These are phyloP conservation scores for Ciconia nigra DNA, from an alignment of 2,797 vertebrate species.

Conservation along the genomic window DNA sequence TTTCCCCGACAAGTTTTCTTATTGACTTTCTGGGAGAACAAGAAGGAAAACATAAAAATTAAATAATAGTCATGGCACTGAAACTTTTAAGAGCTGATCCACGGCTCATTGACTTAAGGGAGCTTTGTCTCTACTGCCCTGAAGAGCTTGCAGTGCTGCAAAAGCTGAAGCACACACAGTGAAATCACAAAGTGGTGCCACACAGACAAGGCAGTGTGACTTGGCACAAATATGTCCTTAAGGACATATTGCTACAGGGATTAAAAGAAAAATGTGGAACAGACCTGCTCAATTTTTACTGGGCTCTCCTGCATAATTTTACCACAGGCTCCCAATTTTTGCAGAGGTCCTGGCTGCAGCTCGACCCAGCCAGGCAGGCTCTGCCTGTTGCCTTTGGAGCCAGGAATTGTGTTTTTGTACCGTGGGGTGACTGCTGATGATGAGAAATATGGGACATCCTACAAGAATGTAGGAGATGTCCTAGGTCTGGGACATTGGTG, in stretches of 20 bases:
- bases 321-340: not conserved
- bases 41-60: constrained; percentile 37
- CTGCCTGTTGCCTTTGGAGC: not conserved
- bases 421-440: not conserved
- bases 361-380: not conserved
- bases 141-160: not conserved
- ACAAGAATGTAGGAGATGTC: not conserved
- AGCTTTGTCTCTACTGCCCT: not conserved
- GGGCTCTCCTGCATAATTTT: not conserved
- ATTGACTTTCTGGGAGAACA: not conserved
- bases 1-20: constrained; percentile 25
- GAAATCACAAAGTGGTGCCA: not conserved
- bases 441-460: not conserved
- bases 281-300: not conserved
- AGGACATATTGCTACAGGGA: not conserved
- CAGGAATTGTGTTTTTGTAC: not conserved
- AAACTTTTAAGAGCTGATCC: not conserved
- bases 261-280: not conserved
- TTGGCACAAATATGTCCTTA: not conserved
- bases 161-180: not conserved
- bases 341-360: not conserved
- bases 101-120: not conserved
- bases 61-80: not conserved
- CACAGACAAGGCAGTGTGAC: not conserved
- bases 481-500: not conserved